phyloP scores from a whole-genome alignment of 1,140 invertebrate genomes.

The Drosophila nigrodunni region DNA sequence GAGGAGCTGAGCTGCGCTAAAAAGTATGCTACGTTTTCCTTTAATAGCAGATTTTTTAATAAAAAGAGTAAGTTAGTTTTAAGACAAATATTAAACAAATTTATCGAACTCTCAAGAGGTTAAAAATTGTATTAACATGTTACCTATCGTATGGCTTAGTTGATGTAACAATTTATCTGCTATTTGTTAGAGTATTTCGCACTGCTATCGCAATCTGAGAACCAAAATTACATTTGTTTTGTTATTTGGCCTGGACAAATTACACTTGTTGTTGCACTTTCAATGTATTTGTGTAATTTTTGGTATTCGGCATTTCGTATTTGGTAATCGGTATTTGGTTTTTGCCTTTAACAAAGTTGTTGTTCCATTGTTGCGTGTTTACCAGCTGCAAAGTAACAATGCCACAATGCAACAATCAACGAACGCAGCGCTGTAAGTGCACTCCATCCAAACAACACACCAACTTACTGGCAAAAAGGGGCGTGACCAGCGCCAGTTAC shows the following conservation, averaged over 20 bases:
- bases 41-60: no score
- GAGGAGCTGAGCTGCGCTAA: not conserved
- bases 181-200: not conserved
- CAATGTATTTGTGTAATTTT: conserved; percentile 37
- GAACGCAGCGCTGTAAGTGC: conserved; percentile 11
- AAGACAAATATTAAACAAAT: no score
- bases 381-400: not conserved
- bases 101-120: no score
- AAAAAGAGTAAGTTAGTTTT: no score
- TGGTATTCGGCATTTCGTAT: conserved; percentile 28
- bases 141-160: not conserved
- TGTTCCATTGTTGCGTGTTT: conserved; percentile 22
- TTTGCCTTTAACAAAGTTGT: not conserved
- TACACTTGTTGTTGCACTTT: conserved; percentile 41
- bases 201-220: conserved; percentile 28
- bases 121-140: not conserved
- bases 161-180: not conserved
- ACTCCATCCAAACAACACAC: not conserved
- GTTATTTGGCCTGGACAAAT: conserved; percentile 32
- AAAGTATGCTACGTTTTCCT: not conserved
- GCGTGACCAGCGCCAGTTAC: conserved; percentile 6
- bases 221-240: conserved; percentile 42
- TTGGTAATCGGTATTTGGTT: conserved; percentile 8
- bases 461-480: not conserved
- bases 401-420: conserved; percentile 32